phyloP scores from a whole-genome alignment of 2,113 vertebrate species.

The Percina caprodes region DNA sequence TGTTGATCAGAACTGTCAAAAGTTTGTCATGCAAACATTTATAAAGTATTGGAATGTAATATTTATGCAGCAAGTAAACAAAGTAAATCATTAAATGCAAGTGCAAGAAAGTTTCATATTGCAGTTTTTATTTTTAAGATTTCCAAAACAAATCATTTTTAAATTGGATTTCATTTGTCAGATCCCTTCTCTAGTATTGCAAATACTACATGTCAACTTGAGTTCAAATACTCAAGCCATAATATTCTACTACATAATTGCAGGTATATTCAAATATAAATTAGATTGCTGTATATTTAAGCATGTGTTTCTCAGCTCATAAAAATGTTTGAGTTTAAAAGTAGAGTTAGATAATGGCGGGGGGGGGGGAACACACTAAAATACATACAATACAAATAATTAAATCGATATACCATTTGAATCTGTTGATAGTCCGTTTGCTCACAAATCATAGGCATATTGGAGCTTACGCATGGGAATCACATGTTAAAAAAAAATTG shows the following conservation, averaged over 20 bases:
- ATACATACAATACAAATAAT: too few relatives aligned
- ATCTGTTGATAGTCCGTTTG: background rate
- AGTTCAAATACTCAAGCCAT: background rate
- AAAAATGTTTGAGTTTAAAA: background rate
- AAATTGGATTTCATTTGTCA: background rate
- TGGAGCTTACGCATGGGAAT: background rate
- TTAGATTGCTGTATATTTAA: background rate
- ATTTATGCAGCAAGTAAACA: background rate
- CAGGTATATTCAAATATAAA: background rate
- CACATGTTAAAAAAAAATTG: background rate
- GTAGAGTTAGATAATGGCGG: too few relatives aligned
- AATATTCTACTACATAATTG: background rate
- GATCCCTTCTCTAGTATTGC: background rate
- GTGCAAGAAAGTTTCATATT: background rate
- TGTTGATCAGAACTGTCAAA: slow-evolving; percentile 4
- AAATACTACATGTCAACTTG: background rate
- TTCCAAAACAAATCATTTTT: background rate
- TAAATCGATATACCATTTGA: background rate
- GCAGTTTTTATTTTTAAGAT: background rate
- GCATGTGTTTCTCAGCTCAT: background rate
- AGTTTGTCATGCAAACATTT: background rate
- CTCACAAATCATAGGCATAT: background rate
- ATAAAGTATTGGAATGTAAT: background rate
- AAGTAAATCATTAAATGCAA: background rate
- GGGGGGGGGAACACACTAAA: too few relatives aligned